A percentile compares a stretch with the other conserved stretches of the same genome.
These are phyloP conservation scores for Dysdera silvatica DNA, from an alignment of 1,140 invertebrate genomes.

Conservation along the genomic window DNA sequence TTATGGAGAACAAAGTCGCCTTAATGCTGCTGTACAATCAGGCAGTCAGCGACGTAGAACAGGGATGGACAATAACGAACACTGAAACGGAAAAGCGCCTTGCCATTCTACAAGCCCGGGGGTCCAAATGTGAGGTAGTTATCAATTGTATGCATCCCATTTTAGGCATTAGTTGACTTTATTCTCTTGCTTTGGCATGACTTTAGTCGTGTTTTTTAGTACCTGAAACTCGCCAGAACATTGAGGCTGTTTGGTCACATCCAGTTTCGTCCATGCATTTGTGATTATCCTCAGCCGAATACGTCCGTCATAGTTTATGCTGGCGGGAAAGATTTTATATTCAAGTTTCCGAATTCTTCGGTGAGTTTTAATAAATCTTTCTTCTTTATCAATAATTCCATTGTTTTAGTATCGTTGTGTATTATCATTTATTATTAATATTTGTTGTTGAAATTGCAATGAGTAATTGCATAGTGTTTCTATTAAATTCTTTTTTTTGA, in stretches of 20 bases:
- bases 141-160: background rate
- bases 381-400: background rate
- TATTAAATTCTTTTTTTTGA: background rate
- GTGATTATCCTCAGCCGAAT: slow-evolving; percentile 65
- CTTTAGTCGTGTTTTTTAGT: slow-evolving; percentile 53
- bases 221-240: slow-evolving; percentile 66
- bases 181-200: background rate
- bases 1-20: slow-evolving; percentile 68
- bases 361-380: slow-evolving; percentile 1
- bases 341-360: slow-evolving; percentile 39
- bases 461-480: background rate
- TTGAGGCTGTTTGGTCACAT: slow-evolving; percentile 83
- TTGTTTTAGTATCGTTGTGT: background rate
- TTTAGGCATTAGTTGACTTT: background rate
- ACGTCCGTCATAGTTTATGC: slow-evolving; percentile 60
- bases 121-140: slow-evolving; percentile 69
- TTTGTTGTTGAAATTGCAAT: background rate
- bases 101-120: slow-evolving; percentile 58
- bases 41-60: slow-evolving; percentile 72
- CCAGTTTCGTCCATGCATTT: slow-evolving; percentile 65
- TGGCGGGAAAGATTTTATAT: slow-evolving; percentile 68
- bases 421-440: background rate
- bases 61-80: slow-evolving; percentile 69
- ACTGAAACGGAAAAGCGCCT: slow-evolving; percentile 62
- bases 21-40: slow-evolving; percentile 82